Evolutionary conservation across 2,797 vertebrate genomes (phyloP).

Genomic region (Crypturellus tataupa): DNA sequence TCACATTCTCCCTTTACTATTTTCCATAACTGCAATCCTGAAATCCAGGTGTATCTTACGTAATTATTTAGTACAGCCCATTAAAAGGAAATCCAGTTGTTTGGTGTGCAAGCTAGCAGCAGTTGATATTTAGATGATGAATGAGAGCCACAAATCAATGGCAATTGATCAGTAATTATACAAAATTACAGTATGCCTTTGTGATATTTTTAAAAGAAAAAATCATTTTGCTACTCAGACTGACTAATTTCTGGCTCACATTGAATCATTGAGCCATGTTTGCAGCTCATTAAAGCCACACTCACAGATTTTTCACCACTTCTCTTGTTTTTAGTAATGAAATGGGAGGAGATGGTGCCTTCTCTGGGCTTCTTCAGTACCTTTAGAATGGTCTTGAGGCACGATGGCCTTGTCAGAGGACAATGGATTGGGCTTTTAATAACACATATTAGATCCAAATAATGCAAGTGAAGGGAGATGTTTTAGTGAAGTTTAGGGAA

Average conservation of each 20-base stretch:
- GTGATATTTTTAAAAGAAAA: conserved; percentile 53
- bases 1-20: background rate
- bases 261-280: conserved; percentile 45
- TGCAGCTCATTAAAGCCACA: conserved; percentile 41
- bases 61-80: background rate
- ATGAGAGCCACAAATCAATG: conserved; percentile 55
- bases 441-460: background rate
- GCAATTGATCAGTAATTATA: conserved; percentile 70
- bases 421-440: background rate
- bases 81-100: conserved; percentile 11
- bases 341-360: background rate
- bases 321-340: background rate
- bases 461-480: background rate
- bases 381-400: background rate
- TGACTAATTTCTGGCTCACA: conserved; percentile 67
- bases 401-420: background rate
- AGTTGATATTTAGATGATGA: conserved; percentile 16
- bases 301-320: background rate
- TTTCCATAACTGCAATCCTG: background rate
- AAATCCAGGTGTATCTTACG: conserved; percentile 1
- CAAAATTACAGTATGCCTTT: conserved; percentile 59
- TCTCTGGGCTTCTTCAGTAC: background rate
- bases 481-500: background rate
- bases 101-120: background rate
- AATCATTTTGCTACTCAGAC: conserved; percentile 47